phyloP scores from a whole-genome alignment of 1,140 invertebrate species.

The Lysiphlebus fabarum region DNA sequence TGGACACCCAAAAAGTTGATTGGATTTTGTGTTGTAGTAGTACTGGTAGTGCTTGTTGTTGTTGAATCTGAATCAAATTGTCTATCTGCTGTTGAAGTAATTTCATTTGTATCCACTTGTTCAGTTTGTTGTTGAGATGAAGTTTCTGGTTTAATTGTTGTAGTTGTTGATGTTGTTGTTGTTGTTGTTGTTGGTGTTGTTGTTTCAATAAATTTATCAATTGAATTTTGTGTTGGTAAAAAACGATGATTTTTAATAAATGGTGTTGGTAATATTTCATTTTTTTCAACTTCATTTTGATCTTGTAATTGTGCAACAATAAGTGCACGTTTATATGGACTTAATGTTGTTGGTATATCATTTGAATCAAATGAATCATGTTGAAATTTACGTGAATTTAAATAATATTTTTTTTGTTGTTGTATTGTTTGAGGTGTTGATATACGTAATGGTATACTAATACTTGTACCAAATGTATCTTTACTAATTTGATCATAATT shows the following conservation, averaged over 20 bases:
- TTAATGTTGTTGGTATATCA: slow-evolving; percentile 19
- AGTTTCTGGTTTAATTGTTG: too few relatives aligned
- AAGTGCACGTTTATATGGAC: slow-evolving; percentile 8
- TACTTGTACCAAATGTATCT: slow-evolving; percentile 13
- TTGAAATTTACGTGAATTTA: neutral
- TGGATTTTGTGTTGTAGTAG: neutral
- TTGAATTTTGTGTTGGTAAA: neutral
- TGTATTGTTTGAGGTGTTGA: slow-evolving; percentile 7
- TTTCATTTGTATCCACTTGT: too few relatives aligned
- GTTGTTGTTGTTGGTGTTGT: neutral
- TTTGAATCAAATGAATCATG: neutral
- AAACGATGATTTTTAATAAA: neutral
- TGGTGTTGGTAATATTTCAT: slow-evolving; percentile 12
- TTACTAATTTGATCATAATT: slow-evolving; percentile 13
- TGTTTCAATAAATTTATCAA: neutral
- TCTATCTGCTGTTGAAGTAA: too few relatives aligned
- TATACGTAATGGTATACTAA: neutral
- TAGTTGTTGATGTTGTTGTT: neutral
- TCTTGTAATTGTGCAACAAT: slow-evolving; percentile 9
- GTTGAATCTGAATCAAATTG: too few relatives aligned
- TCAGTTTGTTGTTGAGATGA: too few relatives aligned
- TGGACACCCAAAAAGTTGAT: neutral
- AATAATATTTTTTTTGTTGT: neutral
- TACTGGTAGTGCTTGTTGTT: neutral
- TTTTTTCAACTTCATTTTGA: slow-evolving; percentile 18